Evolutionary conservation across 2,797 vertebrate genomes (phyloP).

Genomic region (Triplophysa yarkandensis): DNA sequence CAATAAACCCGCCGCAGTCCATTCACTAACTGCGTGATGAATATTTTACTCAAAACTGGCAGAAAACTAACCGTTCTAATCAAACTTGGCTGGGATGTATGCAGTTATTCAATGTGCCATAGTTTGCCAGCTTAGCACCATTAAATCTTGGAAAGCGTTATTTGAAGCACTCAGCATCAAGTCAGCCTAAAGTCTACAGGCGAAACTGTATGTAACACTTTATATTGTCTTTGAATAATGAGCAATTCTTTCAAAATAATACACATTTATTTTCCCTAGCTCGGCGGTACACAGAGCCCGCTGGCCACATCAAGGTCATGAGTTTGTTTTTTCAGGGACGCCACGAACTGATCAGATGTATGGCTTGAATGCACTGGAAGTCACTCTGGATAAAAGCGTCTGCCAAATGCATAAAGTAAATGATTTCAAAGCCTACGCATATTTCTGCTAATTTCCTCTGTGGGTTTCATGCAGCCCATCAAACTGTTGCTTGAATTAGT

Average conservation of each 20-base stretch:
- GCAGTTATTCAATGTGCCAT: background rate
- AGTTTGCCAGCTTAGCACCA: background rate
- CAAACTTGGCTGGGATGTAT: background rate
- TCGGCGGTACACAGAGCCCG: background rate
- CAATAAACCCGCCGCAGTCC: background rate
- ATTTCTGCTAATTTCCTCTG: background rate
- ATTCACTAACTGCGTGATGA: background rate
- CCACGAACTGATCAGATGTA: background rate
- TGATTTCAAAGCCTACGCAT: background rate
- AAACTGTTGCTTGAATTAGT: background rate
- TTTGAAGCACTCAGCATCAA: background rate
- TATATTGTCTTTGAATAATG: background rate
- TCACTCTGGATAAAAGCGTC: background rate
- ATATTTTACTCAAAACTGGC: slow-evolving; percentile 1
- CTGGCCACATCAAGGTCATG: background rate
- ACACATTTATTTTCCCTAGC: background rate
- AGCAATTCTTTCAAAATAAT: background rate
- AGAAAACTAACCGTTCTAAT: background rate
- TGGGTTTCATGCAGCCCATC: background rate
- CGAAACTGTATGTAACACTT: background rate
- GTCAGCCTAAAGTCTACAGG: background rate
- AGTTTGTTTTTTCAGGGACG: background rate
- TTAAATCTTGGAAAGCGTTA: background rate
- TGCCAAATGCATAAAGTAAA: background rate
- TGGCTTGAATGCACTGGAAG: background rate